Base-by-base conservation (phyloP, 2,888 invertebrate genomes). In the Litoditis marina region DNA sequence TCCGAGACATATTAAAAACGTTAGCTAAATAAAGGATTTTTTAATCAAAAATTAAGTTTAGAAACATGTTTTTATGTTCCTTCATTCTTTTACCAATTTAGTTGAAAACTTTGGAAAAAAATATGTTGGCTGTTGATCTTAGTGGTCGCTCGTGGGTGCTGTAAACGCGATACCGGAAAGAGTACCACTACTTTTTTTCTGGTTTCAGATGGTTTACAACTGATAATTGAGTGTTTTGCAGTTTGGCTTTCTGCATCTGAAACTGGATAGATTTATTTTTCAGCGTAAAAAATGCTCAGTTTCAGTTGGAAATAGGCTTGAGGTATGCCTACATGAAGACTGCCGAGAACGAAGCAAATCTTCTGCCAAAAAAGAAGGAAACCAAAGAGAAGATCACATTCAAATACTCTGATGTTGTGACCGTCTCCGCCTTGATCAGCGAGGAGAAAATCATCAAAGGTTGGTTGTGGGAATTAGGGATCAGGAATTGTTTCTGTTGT, bases 301-400 rank as follows among this genome's bases (percentile, higher is more conserved):
- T 39, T 39, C 46, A 69, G 64, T n/a, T 68, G 31, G 50, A 55
- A 8, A 34, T 70, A 5, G 71, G 69, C 0, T 30, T 72, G 2
- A 51, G 39, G 5, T 60, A 42, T 13, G 71, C 61, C 4, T 68
- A 60, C 30, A 50, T 68, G 55, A 42, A 66, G 16, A 72, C 70
- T 6, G 50, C 56, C 8, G 59, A 54, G 16, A 74, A 72, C 44
- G 50, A 49, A 39, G 55, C 57, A 4, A 64, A 74, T 55, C 51
- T 72, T 16, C 47, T 74, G 46, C 69, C 68, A 27, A 51, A 39
- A 36, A 58, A 66, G 42, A 44, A 46, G 3, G 69, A 74, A 36
- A 46, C 60, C 1, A 28, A 28, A 3, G 72, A 72, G 1, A 74
- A 74, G 47, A 67, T 69, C 57, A 32, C 54, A 1, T 67, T 74